Conservation (phyloP, 2,888 invertebrate genomes). For the Clostera curtula region DNA sequence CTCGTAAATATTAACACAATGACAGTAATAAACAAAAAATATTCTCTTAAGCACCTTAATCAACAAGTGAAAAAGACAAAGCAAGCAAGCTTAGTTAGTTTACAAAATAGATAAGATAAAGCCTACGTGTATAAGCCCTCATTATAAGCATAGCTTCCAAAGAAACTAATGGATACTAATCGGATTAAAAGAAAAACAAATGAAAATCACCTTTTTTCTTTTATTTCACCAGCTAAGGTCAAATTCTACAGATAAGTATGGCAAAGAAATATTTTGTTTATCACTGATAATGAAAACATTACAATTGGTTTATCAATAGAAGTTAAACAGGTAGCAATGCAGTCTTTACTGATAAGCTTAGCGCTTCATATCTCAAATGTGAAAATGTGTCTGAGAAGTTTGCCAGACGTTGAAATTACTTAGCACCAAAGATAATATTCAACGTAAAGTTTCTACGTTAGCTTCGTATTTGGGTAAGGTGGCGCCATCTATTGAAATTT, state of each 20-base stretch:
- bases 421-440: constrained; percentile 1
- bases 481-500: constrained; percentile 28
- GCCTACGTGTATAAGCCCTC: too few species aligned
- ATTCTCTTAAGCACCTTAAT: too few species aligned
- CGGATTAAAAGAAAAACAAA: background rate
- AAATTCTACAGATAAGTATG: constrained; percentile 30
- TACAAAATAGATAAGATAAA: too few species aligned
- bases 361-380: constrained; percentile 10
- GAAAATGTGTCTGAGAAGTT: constrained; percentile 3
- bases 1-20: too few species aligned
- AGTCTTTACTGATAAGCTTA: constrained; percentile 17
- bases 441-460: constrained; percentile 2
- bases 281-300: constrained; percentile 12
- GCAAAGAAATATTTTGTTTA: constrained; percentile 15
- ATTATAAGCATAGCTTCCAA: too few species aligned
- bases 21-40: too few species aligned
- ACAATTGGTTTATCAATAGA: constrained; percentile 7
- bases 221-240: constrained; percentile 29
- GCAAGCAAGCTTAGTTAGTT: too few species aligned
- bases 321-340: constrained; percentile 8
- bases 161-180: too few species aligned
- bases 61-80: too few species aligned
- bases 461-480: constrained; percentile 4
- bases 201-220: constrained; percentile 8
- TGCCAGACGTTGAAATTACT: constrained; percentile 2